Base-by-base conservation (phyloP, 2,113 vertebrate genomes). In the Melanerpes formicivorus region DNA sequence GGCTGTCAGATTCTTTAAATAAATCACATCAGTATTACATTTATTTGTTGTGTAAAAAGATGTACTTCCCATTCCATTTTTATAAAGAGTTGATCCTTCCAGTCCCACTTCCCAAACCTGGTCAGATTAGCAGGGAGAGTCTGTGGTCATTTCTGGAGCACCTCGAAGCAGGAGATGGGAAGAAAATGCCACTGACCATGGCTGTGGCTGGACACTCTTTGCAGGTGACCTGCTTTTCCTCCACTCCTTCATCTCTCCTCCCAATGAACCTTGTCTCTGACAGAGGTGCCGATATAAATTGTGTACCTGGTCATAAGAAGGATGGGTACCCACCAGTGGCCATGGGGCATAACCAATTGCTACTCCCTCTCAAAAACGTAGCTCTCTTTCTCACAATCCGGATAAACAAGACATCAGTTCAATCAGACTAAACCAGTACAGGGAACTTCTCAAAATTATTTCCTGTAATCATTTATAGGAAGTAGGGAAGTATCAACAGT, bases 331-430 rank as follows among this genome's bases (percentile, higher is more conserved):
- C 17, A 14, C 4, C 0, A 0, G 8, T 4, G 22, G 65, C 54
- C 0, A 1, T 0, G 0, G 83, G 55, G 40, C 29, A 6, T 16
- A 55, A 19, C 30, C 40, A 11, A 19, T 7, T 44, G 55, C 32
- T 80, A 29, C 54, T 23, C 14, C 14, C 21, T 9, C 54, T 67
- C 14, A 14, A 2, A 84, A 30, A 72, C 52, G 29, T 8, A 84
- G 37, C 11, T 56, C 16, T 42, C 70, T 55, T 52, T 58, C 42
- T 32, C 32, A 3, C 0, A 0, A 0, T 34, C 48, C 25, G 25
- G 14, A 9, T 27, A n/a, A 70, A 58, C 0, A 4, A 80, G 60
- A 52, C 63, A 29, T 9, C 52, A 17, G 22, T 16, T 29, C 34
- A 32, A n/a, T 13, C 32, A 81, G 34, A n/a, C 23, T 44, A 18